Evolutionary conservation across 2,888 invertebrate genomes (phyloP).

Genomic region (Smittia sp.): DNA sequence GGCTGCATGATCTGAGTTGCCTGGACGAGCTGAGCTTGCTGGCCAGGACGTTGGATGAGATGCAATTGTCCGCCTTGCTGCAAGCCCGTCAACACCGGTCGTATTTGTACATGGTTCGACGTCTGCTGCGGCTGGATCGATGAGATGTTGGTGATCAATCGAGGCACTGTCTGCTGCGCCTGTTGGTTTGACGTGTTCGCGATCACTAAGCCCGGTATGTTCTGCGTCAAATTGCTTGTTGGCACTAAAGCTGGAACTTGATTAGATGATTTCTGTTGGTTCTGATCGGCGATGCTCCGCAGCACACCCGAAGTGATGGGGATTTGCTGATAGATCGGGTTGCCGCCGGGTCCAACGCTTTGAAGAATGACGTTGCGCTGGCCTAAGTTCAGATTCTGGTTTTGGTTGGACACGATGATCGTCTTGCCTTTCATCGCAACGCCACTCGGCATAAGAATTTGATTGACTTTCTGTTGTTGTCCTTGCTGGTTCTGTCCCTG

Average conservation of each 20-base stretch:
- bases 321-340: constrained; percentile 52
- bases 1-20: constrained; percentile 46
- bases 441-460: constrained; percentile 49
- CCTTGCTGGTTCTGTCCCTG: background rate
- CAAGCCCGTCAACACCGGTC: constrained; percentile 50
- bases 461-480: constrained; percentile 51
- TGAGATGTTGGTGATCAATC: constrained; percentile 51
- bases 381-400: constrained; percentile 44
- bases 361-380: constrained; percentile 53
- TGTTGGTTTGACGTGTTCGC: constrained; percentile 49
- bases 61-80: constrained; percentile 51
- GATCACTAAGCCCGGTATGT: constrained; percentile 44
- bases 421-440: constrained; percentile 52
- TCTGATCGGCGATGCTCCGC: constrained; percentile 45
- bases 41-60: constrained; percentile 53
- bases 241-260: constrained; percentile 52
- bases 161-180: constrained; percentile 47
- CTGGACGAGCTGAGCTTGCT: constrained; percentile 53
- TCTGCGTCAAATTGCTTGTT: constrained; percentile 47
- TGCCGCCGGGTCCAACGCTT: constrained; percentile 51
- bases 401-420: constrained; percentile 48
- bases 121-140: constrained; percentile 14
- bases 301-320: constrained; percentile 52
- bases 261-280: constrained; percentile 46
- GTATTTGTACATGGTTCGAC: constrained; percentile 44